Base-by-base conservation (phyloP, 2,888 invertebrate genomes). In the Heterodera filipjevi region DNA sequence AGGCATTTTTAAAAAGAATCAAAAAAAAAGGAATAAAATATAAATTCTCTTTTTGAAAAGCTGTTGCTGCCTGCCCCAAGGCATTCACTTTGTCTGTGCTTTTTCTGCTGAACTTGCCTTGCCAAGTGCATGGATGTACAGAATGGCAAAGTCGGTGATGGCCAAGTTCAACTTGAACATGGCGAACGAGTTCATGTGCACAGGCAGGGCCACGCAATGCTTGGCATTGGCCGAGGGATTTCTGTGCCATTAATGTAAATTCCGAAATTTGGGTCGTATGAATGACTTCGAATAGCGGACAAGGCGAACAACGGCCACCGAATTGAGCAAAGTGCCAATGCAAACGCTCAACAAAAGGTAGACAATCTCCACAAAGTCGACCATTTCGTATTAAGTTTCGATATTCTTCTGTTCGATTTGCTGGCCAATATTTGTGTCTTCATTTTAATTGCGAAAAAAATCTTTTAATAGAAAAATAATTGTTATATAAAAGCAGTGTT, bases 81-180 rank as follows among this genome's bases (percentile, higher is more conserved):
- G n/a, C n/a, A n/a, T n/a, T n/a, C n/a, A n/a, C n/a, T n/a, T n/a
- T n/a, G n/a, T n/a, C n/a, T n/a, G n/a, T n/a, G n/a, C n/a, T n/a
- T n/a, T n/a, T n/a, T n/a, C n/a, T n/a, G n/a, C n/a, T n/a, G n/a
- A n/a, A 59, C 59, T 53, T 71, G 85, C 85, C 80, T 87, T 87
- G 12, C 84, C 84, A n/a, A 85, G 66, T 1, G 86, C 85, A 79
- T 87, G 84, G 12, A 85, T 77, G 32, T 84, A 77, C 74, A 87
- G 81, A 71, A 87, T 87, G 68, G 82, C 78, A 72, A 86, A 87
- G 74, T 87, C 87, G 35, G 85, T 84, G 72, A 84, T 79, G 73
- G 83, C 85, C 33, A 87, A 80, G 77, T 86, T 85, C 75, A 85
- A 76, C 76, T 87, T 87, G 82, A 87, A 84, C 35, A 86, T 79